Percentiles rank a stretch among this genome's conserved stretches.
These are phyloP conservation scores for Synergus japonicus DNA, from an alignment of 2,888 invertebrate genomes.

Conservation along the genomic window DNA sequence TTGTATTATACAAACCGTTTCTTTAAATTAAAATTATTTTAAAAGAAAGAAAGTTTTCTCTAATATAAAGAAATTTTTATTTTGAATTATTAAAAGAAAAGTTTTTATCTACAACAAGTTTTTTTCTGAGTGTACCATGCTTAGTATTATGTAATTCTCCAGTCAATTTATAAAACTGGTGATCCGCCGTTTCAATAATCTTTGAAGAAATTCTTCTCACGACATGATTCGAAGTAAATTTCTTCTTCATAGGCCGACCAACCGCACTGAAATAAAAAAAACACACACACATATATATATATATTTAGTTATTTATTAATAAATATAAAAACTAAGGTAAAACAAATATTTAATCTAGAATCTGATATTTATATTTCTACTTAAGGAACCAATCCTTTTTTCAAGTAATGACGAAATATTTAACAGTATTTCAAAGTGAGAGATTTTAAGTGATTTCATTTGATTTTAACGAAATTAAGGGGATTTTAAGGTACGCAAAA, in stretches of 20 bases:
- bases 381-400: too few relatives aligned
- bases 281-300: background rate
- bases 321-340: background rate
- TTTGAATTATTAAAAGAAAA: too few relatives aligned
- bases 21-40: too few relatives aligned
- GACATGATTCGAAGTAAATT: conserved; percentile 63
- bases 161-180: conserved; percentile 63
- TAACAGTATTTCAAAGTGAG: too few relatives aligned
- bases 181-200: conserved; percentile 63
- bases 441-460: conserved; percentile 5
- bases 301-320: background rate
- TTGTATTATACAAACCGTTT: too few relatives aligned
- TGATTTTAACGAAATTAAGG: background rate
- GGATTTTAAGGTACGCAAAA: too few relatives aligned
- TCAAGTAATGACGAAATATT: too few relatives aligned
- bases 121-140: conserved; percentile 55
- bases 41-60: too few relatives aligned
- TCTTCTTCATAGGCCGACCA: conserved; percentile 62
- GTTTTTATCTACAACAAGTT: too few relatives aligned
- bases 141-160: conserved; percentile 65
- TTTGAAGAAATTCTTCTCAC: conserved; percentile 58
- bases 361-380: too few relatives aligned
- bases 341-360: too few relatives aligned
- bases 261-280: conserved; percentile 62
- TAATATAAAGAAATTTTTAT: too few relatives aligned